A percentile compares a stretch with the other conserved stretches of the same genome.
These are phyloP conservation scores for Microcebus tavaratra DNA, from an alignment of 2,113 vertebrate species.

Conservation along the genomic window DNA sequence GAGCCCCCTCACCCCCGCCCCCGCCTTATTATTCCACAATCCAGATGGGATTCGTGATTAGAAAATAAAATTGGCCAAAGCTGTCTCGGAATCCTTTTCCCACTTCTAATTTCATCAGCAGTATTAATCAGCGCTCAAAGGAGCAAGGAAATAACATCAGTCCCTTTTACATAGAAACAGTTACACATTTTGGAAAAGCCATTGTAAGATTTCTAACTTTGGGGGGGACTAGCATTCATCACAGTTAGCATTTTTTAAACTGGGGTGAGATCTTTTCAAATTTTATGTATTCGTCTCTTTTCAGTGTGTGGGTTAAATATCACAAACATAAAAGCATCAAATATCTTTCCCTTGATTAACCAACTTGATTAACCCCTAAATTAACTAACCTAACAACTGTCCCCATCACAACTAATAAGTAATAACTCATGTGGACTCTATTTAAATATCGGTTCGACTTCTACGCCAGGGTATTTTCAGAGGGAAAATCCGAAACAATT, in stretches of 20 bases:
- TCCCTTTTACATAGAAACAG: conserved; percentile 1
- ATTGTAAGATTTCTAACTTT: conserved; percentile 46
- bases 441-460: conserved; percentile 47
- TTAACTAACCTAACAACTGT: conserved; percentile 40
- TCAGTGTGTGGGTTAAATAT: neutral
- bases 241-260: neutral
- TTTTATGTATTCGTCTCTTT: conserved; percentile 7
- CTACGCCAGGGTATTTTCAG: conserved; percentile 68
- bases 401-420: conserved; percentile 37
- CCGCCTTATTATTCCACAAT: conserved; percentile 45
- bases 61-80: conserved; percentile 70
- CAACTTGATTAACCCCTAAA: neutral
- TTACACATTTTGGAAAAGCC: neutral
- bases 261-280: neutral
- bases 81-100: conserved; percentile 69
- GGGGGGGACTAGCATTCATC: neutral
- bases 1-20: neutral
- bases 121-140: conserved; percentile 38
- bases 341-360: neutral
- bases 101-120: conserved; percentile 61
- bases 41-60: conserved; percentile 70
- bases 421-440: conserved; percentile 39
- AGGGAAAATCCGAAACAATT: conserved; percentile 66
- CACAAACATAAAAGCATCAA: conserved; percentile 33
- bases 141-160: conserved; percentile 34